phyloP scores from a whole-genome alignment of 2,113 vertebrate genomes.

The Melanotaenia duboulayi region DNA sequence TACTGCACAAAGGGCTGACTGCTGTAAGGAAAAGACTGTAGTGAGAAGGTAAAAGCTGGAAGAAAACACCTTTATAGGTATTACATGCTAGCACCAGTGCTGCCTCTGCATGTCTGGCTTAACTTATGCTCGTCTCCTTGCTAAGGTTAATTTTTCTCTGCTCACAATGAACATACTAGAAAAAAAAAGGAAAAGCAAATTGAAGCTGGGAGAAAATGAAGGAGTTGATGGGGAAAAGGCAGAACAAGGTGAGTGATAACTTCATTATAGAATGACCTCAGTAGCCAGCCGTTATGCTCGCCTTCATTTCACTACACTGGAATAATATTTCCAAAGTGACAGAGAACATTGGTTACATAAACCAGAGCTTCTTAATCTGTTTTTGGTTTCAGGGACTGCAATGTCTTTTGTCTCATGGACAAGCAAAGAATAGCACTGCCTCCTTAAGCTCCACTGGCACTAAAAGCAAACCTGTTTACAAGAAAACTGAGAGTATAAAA shows the following conservation, averaged over 20 bases:
- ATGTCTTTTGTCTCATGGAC: conserved; percentile 19
- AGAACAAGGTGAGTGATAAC: conserved; percentile 52
- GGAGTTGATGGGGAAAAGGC: background rate
- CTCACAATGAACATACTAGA: conserved; percentile 20
- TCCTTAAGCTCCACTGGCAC: conserved; percentile 5
- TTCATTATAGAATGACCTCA: conserved; percentile 64
- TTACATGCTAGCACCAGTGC: conserved; percentile 5
- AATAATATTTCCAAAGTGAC: conserved; percentile 31
- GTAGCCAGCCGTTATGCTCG: conserved; percentile 22
- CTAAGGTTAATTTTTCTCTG: conserved; percentile 56
- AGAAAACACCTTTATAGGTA: background rate
- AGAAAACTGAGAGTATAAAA: conserved; percentile 17
- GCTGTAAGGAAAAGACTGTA: conserved; percentile 8
- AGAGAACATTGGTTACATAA: conserved; percentile 34
- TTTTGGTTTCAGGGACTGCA: conserved; percentile 30
- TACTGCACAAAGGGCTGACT: conserved; percentile 4
- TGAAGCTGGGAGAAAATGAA: conserved; percentile 12
- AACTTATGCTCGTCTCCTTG: conserved; percentile 41
- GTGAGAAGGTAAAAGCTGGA: too few relatives aligned
- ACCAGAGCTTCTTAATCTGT: conserved; percentile 31
- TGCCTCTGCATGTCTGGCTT: conserved; percentile 49
- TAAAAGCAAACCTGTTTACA: conserved; percentile 33
- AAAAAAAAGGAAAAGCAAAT: background rate
- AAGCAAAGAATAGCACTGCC: conserved; percentile 1
- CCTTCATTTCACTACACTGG: conserved; percentile 26